Percentiles rank a stretch among this genome's conserved stretches.
Conservation (phyloP, 1,140 invertebrate genomes). For the Pogonus chalceus region DNA sequence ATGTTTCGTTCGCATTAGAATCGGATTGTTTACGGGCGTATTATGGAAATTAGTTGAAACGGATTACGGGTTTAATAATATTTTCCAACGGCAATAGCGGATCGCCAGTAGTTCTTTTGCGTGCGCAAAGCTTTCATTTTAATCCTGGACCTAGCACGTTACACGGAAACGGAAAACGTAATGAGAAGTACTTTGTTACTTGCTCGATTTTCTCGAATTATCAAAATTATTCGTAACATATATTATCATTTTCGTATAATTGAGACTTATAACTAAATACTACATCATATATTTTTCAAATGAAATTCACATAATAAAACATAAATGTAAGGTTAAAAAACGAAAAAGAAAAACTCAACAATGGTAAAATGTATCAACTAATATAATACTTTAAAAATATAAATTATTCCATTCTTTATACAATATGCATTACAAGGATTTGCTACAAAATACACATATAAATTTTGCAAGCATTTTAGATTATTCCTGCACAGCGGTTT, state of each 20-base stretch:
- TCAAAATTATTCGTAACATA: too few species aligned
- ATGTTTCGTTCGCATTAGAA: background rate
- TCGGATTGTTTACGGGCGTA: background rate
- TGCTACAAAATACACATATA: too few species aligned
- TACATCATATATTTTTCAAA: too few species aligned
- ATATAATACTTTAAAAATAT: too few species aligned
- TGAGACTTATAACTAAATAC: too few species aligned
- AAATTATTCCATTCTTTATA: too few species aligned
- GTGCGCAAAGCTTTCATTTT: background rate
- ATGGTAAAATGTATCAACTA: too few species aligned
- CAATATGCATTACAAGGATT: too few species aligned
- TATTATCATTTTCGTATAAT: too few species aligned
- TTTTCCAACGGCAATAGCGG: background rate
- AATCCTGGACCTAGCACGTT: background rate
- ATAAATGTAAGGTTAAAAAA: too few species aligned
- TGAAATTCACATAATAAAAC: too few species aligned
- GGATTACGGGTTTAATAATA: background rate
- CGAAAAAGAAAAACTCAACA: too few species aligned
- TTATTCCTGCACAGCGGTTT: background rate
- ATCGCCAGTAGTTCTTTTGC: background rate
- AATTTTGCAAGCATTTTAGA: background rate
- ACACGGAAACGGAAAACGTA: background rate
- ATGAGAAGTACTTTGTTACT: background rate
- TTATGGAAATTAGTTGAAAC: background rate
- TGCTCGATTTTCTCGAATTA: background rate